phyloP scores from a whole-genome alignment of 2,113 vertebrate genomes.

The Mustelus asterias region DNA sequence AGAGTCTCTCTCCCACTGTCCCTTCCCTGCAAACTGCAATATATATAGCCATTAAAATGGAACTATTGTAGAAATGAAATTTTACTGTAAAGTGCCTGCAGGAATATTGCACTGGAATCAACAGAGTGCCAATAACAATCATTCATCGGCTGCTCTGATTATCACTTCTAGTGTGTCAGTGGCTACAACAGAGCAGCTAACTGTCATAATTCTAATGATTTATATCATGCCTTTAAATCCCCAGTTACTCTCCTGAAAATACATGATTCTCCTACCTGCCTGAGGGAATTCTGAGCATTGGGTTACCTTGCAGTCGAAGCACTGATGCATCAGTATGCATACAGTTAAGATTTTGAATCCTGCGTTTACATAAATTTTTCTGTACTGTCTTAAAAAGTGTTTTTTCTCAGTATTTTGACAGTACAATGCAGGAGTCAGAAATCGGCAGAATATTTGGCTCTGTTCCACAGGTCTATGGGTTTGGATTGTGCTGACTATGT shows the following conservation, averaged over 20 bases:
- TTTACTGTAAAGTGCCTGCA: not conserved
- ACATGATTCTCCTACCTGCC: not conserved
- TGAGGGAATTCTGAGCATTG: not conserved
- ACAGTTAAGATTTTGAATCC: not conserved
- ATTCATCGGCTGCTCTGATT: not conserved
- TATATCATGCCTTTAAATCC: not conserved
- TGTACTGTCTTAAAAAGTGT: not conserved
- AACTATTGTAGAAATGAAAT: not conserved
- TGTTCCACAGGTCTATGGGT: not conserved
- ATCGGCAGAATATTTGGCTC: not conserved
- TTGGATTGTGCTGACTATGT: not conserved
- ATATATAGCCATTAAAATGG: not conserved
- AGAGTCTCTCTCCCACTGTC: not conserved
- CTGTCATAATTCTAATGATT: conserved; percentile 1
- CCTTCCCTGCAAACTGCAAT: not conserved
- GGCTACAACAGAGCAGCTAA: not conserved
- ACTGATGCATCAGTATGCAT: not conserved
- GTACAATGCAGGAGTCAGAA: not conserved
- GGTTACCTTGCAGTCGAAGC: not conserved
- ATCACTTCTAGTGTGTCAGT: not conserved
- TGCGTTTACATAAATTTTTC: not conserved
- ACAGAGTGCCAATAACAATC: conserved; percentile 3
- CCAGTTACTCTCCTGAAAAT: not conserved
- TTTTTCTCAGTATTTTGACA: not conserved
- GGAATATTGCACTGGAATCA: conserved; percentile 25